phyloP scores from a whole-genome alignment of 1,140 invertebrate species.

The Elymnias hypermnestra region DNA sequence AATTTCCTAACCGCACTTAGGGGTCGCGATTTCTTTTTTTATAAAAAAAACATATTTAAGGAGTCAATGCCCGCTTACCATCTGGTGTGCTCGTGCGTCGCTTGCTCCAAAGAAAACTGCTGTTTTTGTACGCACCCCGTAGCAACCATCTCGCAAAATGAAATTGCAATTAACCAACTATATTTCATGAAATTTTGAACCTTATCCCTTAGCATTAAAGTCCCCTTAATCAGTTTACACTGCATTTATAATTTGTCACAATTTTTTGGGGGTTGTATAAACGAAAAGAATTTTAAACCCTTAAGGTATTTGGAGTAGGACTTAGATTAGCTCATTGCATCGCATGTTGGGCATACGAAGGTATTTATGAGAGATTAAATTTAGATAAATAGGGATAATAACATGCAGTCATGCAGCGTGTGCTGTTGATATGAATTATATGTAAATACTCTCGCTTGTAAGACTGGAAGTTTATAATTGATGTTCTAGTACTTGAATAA shows the following conservation, averaged over 20 bases:
- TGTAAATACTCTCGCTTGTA: background rate
- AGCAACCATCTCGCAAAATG: constrained; percentile 29
- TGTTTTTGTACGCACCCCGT: constrained; percentile 45
- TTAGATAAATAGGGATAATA: constrained; percentile 37
- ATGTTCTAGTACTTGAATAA: too few relatives aligned
- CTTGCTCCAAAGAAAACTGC: constrained; percentile 33
- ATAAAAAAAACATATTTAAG: constrained; percentile 52
- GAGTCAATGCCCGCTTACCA: constrained; percentile 61
- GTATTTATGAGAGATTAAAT: constrained; percentile 35
- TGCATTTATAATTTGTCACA: background rate
- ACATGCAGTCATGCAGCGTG: constrained; percentile 20
- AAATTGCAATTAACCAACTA: background rate
- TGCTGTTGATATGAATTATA: constrained; percentile 24
- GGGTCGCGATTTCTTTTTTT: constrained; percentile 52
- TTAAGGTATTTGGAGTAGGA: constrained; percentile 24
- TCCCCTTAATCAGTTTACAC: too few relatives aligned
- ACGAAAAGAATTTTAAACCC: constrained; percentile 26
- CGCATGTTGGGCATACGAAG: constrained; percentile 7
- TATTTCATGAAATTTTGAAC: constrained; percentile 8
- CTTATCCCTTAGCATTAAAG: constrained; percentile 13
- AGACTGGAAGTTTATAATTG: too few relatives aligned
- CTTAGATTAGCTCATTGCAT: constrained; percentile 20
- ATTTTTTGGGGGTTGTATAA: constrained; percentile 29
- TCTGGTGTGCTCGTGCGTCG: constrained; percentile 52
- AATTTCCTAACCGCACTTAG: constrained; percentile 53